Evolutionary conservation across 2,113 vertebrate species (phyloP), one percentile per base, ranked within the genome.

Genomic region (Eulemur rufifrons): DNA sequence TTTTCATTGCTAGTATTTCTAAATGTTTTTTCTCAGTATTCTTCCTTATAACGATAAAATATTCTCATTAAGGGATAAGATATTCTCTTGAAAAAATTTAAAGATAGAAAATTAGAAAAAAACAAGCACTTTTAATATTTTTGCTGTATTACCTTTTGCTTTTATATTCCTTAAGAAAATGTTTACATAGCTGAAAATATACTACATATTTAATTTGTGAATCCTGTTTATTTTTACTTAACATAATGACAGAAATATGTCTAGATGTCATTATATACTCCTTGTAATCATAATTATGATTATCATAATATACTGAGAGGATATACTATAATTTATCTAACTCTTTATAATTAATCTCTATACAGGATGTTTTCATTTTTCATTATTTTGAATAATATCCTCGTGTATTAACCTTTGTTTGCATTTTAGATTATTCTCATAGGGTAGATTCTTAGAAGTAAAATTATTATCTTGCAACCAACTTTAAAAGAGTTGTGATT

Each of bases 91-190:
- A 73, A 93, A 87, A 39, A 14, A 68, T 45, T 90, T 66, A 77
- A 92, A 81, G 21, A 47, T 32, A 71, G 45, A 86, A 76, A 82
- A 76, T 71, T 77, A 78, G 37, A 27, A 89, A 94, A 94, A 69
- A 12, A 21, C 10, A 52, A 64, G 23, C 37, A 64, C 2, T 88
- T 84, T 64, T 52, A 64, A 34, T 39, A 76, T n/a, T 95, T 90
- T 78, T 96, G 17, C 8, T 32, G 1, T 73, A 56, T 37, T 64
- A 13, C 34, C 23, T 76, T 89, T 90, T 90, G 3, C 7, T 95
- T 93, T 96, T 47, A 45, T 50, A 68, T 37, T 63, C 29, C 10
- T 12, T 97, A 84, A 90, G 45, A 90, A 47, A 91, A 50, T 90
- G 20, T 78, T 82, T 61, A 52, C 68, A 25, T 59, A 37, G 7